Evolutionary conservation across 2,113 vertebrate genomes (phyloP), one percentile per base, ranked within the genome.

Genomic region (Phyllopteryx taeniolatus): DNA sequence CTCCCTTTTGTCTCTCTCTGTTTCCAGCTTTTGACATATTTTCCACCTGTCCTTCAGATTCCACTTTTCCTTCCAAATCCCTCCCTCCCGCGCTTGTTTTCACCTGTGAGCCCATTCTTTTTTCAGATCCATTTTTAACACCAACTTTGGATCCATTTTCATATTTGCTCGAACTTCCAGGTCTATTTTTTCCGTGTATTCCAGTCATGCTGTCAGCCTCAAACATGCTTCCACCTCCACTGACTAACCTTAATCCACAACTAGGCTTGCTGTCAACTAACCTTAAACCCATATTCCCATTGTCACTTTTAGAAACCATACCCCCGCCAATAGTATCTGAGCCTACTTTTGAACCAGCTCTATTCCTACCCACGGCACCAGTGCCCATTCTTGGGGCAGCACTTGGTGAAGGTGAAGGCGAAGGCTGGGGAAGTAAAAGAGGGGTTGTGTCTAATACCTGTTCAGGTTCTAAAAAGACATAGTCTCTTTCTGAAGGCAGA

Each of bases 401-500:
- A 22, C 31, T 89, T 4, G 87, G 87, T 43, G 85, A 87, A 13
- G 90, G 90, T 9, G 82, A 83, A 3, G 88, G 82, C 49, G 89
- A 82, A 2, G 88, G 81, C 61, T 89, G 89, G 7, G 90, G 78
- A 3, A 80, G 83, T 39, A 93, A 78, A 59, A 93, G 79, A 6
- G 92, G 92, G 2, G 87, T 82, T 0, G 91, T 92, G 80, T 94
- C 93, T n/a, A 87, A 68, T 53, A 84, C 87, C 33, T 85, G 89
- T 8, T 93, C 91, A 0, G 85, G 70, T 14, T 91, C 90, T 72
- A 90, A 79, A 72, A 91, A 91, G 42, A 90, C 89, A 1, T 88
- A 90, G 69, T 91, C 87, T 73, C 87, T 82, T 8, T 89, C 89
- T 7, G 86, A 88, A 15, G 80, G 82, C 27, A 88, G 66, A 62